Conservation (phyloP, 2,888 invertebrate species). For the Agapetus fuscipes region DNA sequence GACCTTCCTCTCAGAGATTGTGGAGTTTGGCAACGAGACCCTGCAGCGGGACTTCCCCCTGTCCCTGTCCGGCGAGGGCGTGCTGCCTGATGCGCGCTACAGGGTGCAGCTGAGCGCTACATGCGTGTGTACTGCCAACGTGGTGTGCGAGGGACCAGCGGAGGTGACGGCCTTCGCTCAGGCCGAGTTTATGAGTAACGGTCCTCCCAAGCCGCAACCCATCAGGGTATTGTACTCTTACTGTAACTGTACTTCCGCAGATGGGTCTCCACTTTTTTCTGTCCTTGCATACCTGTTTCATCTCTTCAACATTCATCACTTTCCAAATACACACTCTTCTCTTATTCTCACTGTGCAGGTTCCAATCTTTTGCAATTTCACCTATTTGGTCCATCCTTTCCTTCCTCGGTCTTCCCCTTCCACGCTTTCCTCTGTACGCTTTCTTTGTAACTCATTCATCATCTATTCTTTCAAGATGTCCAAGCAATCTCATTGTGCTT, state of each 20-base stretch:
- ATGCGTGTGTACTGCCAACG: constrained; percentile 13
- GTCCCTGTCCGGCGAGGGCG: constrained; percentile 11
- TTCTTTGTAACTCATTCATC: no score
- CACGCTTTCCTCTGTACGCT: no score
- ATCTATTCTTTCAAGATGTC: no score
- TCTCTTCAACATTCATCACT: no score
- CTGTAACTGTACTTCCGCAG: no score
- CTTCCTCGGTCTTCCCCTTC: no score
- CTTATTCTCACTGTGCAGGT: no score
- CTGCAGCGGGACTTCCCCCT: constrained; percentile 13
- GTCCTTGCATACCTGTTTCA: neutral
- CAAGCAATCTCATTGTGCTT: no score
- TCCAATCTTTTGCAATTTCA: no score
- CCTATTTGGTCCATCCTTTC: no score
- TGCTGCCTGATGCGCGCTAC: constrained; percentile 12
- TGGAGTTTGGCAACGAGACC: constrained; percentile 17
- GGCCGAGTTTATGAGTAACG: constrained; percentile 11
- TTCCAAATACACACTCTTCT: no score
- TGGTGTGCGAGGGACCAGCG: constrained; percentile 16
- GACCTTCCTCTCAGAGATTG: constrained; percentile 19
- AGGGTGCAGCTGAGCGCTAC: constrained; percentile 14
- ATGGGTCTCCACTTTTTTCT: no score
- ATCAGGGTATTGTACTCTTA: constrained; percentile 8
- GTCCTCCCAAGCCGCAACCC: constrained; percentile 9
- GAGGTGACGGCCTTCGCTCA: constrained; percentile 17